A percentile compares a stretch with the other conserved stretches of the same genome.
Evolutionary conservation across 2,888 invertebrate genomes (phyloP).

Genomic region (Oithona nana): DNA sequence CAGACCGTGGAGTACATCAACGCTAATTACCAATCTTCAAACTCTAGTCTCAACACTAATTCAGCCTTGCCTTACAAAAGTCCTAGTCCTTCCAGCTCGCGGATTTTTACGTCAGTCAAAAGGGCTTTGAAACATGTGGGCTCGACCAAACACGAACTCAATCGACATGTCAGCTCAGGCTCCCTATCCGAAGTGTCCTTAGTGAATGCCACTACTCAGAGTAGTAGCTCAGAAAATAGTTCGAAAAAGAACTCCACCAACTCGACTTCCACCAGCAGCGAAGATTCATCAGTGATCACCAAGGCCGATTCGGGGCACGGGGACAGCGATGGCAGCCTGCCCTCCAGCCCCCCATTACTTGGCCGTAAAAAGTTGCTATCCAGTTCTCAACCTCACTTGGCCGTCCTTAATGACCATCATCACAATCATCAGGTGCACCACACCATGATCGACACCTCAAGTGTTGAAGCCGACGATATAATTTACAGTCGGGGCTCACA

Average conservation of each 20-base stretch:
- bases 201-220: not conserved
- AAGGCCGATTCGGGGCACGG: not conserved
- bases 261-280: not conserved
- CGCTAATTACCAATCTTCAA: not conserved
- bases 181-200: not conserved
- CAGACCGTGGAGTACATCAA: conserved; percentile 2
- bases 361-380: not conserved
- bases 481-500: not conserved
- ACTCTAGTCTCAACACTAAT: not conserved
- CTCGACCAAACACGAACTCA: not conserved
- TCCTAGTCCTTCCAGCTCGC: not conserved
- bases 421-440: not conserved
- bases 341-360: not conserved
- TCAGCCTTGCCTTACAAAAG: not conserved
- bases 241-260: not conserved
- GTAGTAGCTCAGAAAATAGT: not conserved
- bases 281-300: not conserved
- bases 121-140: not conserved
- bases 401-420: not conserved
- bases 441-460: not conserved
- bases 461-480: not conserved
- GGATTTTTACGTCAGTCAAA: not conserved
- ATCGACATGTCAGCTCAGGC: not conserved
- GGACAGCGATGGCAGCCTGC: not conserved
- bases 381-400: not conserved